Evolutionary conservation across 1,140 invertebrate genomes (phyloP).

Genomic region (Drosophila pectinifera): DNA sequence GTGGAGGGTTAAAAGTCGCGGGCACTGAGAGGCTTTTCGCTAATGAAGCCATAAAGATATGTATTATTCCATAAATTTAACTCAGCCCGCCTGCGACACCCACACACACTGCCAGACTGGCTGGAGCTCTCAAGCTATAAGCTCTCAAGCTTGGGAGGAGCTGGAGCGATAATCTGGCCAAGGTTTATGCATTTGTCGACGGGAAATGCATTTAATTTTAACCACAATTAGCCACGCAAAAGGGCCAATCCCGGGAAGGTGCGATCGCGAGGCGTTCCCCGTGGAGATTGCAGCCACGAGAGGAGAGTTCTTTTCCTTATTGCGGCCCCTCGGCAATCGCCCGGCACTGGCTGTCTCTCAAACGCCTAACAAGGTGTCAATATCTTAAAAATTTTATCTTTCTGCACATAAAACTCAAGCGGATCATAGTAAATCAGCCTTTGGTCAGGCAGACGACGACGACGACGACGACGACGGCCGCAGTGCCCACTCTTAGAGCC

Average conservation of each 20-base stretch:
- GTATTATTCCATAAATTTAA: conserved; percentile 81
- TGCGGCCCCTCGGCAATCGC: conserved; percentile 32
- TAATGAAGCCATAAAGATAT: conserved; percentile 84
- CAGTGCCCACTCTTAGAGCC: conserved; percentile 37
- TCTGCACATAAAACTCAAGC: conserved; percentile 83
- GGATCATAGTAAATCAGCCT: conserved; percentile 84
- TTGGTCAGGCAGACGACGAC: conserved; percentile 67
- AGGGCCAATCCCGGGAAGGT: conserved; percentile 29
- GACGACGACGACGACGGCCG: conserved; percentile 1
- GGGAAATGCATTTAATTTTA: conserved; percentile 74
- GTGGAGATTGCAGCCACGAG: conserved; percentile 17
- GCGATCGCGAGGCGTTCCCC: conserved; percentile 31
- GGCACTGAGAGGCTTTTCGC: conserved; percentile 55
- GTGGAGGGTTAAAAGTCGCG: conserved; percentile 8
- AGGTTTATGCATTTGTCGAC: conserved; percentile 70
- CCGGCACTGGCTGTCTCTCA: conserved; percentile 51
- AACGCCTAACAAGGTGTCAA: conserved; percentile 84
- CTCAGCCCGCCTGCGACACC: conserved; percentile 66
- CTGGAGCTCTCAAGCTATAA: not conserved
- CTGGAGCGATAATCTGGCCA: conserved; percentile 48
- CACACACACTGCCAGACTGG: conserved; percentile 38
- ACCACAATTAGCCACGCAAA: conserved; percentile 78
- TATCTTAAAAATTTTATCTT: conserved; percentile 84
- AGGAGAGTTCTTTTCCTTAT: conserved; percentile 44
- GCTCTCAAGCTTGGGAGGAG: conserved; percentile 5